phyloP scores from a whole-genome alignment of 2,888 invertebrate genomes.

The Congeria kusceri region DNA sequence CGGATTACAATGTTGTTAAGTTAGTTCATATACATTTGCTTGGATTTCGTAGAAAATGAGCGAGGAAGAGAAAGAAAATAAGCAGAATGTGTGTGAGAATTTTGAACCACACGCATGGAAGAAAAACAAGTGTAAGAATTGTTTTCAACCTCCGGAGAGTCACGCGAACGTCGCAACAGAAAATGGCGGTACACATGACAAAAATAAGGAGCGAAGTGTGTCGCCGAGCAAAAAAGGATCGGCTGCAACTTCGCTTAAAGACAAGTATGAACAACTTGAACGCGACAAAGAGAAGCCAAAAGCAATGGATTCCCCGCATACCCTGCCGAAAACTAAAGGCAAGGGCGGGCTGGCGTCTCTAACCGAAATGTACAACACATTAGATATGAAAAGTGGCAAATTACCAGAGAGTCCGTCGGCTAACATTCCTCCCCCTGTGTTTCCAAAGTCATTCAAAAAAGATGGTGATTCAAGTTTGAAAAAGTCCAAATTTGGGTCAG shows the following conservation, averaged over 20 bases:
- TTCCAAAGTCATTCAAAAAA: conserved; percentile 41
- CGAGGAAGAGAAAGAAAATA: conserved; percentile 44
- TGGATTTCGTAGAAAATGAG: conserved; percentile 37
- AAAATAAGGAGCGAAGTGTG: conserved; percentile 15
- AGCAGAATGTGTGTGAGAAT: conserved; percentile 70
- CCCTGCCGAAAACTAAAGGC: conserved; percentile 42
- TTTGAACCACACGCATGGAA: conserved; percentile 86
- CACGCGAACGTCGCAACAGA: conserved; percentile 61
- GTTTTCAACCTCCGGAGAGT: conserved; percentile 81
- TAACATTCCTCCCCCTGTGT: conserved; percentile 45
- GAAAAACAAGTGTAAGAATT: conserved; percentile 84
- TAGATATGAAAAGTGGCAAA: conserved; percentile 25
- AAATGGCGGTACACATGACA: conserved; percentile 12
- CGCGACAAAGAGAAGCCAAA: conserved; percentile 50
- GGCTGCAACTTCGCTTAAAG: conserved; percentile 46
- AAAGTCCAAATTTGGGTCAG: conserved; percentile 38
- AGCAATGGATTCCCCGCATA: conserved; percentile 27
- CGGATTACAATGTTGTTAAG: neutral
- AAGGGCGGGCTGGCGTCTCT: conserved; percentile 26
- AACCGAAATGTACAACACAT: conserved; percentile 32
- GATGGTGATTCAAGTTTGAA: conserved; percentile 14
- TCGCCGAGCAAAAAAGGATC: conserved; percentile 11
- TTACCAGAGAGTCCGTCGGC: conserved; percentile 22
- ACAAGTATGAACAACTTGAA: conserved; percentile 59
- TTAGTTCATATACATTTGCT: neutral